These are phyloP conservation scores for Rhinogobius similis DNA, from an alignment of 2,113 vertebrate genomes.

Conservation along the genomic window DNA sequence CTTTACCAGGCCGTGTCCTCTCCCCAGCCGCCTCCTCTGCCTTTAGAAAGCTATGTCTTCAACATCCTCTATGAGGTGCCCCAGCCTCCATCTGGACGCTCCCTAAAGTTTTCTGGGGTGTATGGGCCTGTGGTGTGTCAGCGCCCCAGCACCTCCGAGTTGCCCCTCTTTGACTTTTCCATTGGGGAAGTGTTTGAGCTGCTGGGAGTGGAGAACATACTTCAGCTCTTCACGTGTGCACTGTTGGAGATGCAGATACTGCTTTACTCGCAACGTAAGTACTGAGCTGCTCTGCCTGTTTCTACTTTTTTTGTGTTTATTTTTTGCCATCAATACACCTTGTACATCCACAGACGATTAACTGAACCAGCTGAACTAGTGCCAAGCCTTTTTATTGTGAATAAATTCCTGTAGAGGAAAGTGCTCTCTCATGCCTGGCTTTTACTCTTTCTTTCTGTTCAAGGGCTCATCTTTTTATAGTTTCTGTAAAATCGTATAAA, in stretches of 20 bases:
- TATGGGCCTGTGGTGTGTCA: constrained; percentile 95
- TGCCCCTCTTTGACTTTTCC: constrained; percentile 94
- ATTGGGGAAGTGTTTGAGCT: constrained; percentile 91
- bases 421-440: not conserved
- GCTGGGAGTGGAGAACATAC: constrained; percentile 94
- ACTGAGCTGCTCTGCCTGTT: not conserved
- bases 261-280: constrained; percentile 98
- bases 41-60: constrained; percentile 97
- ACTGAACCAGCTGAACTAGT: constrained; percentile 3
- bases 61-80: constrained; percentile 98
- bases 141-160: constrained; percentile 91
- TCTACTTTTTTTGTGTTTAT: not conserved
- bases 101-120: constrained; percentile 95
- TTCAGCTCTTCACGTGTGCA: constrained; percentile 97
- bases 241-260: constrained; percentile 98
- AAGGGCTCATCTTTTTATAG: constrained; percentile 6
- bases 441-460: not conserved
- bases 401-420: not conserved
- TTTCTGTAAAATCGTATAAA: not conserved
- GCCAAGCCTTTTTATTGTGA: not conserved
- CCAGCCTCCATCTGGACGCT: constrained; percentile 90
- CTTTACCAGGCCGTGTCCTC: constrained; percentile 93
- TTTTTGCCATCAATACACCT: not conserved
- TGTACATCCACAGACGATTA: not conserved
- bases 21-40: constrained; percentile 90